Conservation (phyloP, 2,888 invertebrate genomes). For the Lepidochrysops patricia region DNA sequence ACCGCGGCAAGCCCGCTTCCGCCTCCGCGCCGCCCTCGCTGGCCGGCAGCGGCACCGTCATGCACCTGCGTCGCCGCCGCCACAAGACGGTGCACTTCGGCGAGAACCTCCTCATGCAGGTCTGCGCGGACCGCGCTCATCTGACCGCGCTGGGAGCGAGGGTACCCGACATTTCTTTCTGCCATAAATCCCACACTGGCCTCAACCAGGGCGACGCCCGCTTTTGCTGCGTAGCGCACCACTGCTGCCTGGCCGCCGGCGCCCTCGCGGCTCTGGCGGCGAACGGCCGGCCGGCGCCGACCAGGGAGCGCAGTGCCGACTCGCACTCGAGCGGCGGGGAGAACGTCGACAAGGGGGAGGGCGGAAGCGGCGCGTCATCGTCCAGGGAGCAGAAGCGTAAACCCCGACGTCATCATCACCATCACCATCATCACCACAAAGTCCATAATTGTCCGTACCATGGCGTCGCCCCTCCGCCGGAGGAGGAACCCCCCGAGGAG, state of each 20-base stretch:
- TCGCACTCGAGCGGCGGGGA: slow-evolving; percentile 69
- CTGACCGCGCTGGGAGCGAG: slow-evolving; percentile 65
- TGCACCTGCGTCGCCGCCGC: slow-evolving; percentile 80
- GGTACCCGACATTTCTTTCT: slow-evolving; percentile 65
- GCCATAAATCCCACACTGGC: slow-evolving; percentile 64
- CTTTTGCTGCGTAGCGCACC: slow-evolving; percentile 68
- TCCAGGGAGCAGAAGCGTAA: slow-evolving; percentile 49
- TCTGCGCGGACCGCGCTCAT: slow-evolving; percentile 80
- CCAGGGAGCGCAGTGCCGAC: slow-evolving; percentile 58
- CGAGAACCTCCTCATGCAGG: slow-evolving; percentile 82
- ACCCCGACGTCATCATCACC: slow-evolving; percentile 55
- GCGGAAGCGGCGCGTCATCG: slow-evolving; percentile 36
- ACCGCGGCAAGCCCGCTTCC: slow-evolving; percentile 65
- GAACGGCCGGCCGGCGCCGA: slow-evolving; percentile 51
- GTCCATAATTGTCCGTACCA: slow-evolving; percentile 63
- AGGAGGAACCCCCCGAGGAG: slow-evolving; percentile 43
- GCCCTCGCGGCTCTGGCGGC: slow-evolving; percentile 54
- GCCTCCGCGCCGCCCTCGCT: slow-evolving; percentile 74
- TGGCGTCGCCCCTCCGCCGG: slow-evolving; percentile 52
- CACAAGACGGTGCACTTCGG: slow-evolving; percentile 88
- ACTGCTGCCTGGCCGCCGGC: slow-evolving; percentile 64
- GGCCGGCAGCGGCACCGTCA: slow-evolving; percentile 62
- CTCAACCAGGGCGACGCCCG: slow-evolving; percentile 56
- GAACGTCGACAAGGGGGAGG: slow-evolving; percentile 54
- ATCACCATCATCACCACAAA: slow-evolving; percentile 58